These are phyloP conservation scores for Exephanes ischioxanthus DNA, from an alignment of 2,888 invertebrate species.

Conservation along the genomic window DNA sequence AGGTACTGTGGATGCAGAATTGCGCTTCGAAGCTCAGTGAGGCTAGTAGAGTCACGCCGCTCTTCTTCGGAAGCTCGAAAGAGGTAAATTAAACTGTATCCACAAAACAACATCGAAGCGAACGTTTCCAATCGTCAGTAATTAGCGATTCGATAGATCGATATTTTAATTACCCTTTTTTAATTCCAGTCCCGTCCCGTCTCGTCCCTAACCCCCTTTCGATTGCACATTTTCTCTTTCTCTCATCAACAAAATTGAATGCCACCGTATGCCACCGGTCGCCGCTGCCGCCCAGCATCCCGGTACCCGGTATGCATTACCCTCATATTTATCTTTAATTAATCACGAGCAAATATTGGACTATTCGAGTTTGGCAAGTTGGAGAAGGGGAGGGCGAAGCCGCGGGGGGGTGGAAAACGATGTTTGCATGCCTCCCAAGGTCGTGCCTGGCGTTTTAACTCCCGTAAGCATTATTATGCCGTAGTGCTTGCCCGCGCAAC, in stretches of 20 bases:
- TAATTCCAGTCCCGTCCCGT: not conserved
- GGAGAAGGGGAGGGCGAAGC: not conserved
- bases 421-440: constrained; percentile 63
- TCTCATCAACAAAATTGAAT: constrained; percentile 51
- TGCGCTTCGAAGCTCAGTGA: not conserved
- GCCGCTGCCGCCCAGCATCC: not conserved
- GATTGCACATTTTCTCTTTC: constrained; percentile 5
- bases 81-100: not conserved
- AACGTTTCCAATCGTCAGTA: constrained; percentile 50
- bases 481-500: constrained; percentile 39
- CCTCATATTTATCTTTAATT: constrained; percentile 67
- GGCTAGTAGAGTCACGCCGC: not conserved
- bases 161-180: constrained; percentile 56
- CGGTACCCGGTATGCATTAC: constrained; percentile 43
- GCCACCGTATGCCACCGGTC: not conserved
- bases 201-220: not conserved
- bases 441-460: constrained; percentile 61
- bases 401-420: constrained; percentile 9
- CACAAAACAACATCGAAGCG: constrained; percentile 21
- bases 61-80: not conserved
- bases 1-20: not conserved
- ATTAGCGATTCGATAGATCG: constrained; percentile 58
- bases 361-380: constrained; percentile 50
- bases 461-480: constrained; percentile 62
- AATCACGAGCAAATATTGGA: constrained; percentile 67